These are phyloP conservation scores for Scaptomyza cyrtandrae DNA, from an alignment of 2,888 invertebrate genomes.

Conservation along the genomic window DNA sequence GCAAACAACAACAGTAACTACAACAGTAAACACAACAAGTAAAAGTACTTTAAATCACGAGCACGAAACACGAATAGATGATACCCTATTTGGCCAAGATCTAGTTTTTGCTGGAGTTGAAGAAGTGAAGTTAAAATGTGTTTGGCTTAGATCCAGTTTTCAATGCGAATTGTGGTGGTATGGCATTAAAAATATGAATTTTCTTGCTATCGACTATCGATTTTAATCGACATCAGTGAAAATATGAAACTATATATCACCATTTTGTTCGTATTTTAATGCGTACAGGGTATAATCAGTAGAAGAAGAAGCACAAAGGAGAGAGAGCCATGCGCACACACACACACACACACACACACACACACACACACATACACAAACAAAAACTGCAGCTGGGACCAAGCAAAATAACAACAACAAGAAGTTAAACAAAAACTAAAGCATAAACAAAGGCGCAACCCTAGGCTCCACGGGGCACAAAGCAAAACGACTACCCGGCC, in stretches of 20 bases:
- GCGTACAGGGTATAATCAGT: slow-evolving; percentile 1
- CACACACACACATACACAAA: not conserved
- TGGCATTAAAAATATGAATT: too few species aligned
- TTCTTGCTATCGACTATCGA: too few species aligned
- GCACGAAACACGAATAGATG: not conserved
- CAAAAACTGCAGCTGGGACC: slow-evolving; percentile 49
- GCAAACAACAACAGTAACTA: slow-evolving; percentile 37
- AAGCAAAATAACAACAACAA: slow-evolving; percentile 7
- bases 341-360: slow-evolving; percentile 1
- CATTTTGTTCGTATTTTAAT: not conserved
- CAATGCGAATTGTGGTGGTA: too few species aligned
- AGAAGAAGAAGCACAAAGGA: not conserved
- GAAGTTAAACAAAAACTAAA: slow-evolving; percentile 34
- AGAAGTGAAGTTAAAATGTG: too few species aligned
- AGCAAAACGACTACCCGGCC: too few species aligned
- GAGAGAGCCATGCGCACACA: not conserved
- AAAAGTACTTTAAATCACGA: too few species aligned
- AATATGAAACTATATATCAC: not conserved
- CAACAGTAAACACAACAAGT: slow-evolving; percentile 12
- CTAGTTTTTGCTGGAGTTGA: too few species aligned
- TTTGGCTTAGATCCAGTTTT: too few species aligned
- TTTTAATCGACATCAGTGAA: too few species aligned
- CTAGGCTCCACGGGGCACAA: not conserved
- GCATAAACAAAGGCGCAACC: slow-evolving; percentile 67
- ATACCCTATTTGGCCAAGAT: not conserved